A percentile compares a stretch with the other conserved stretches of the same genome.
Conservation (phyloP, 2,888 invertebrate species). For the Drosophila longiperda region DNA sequence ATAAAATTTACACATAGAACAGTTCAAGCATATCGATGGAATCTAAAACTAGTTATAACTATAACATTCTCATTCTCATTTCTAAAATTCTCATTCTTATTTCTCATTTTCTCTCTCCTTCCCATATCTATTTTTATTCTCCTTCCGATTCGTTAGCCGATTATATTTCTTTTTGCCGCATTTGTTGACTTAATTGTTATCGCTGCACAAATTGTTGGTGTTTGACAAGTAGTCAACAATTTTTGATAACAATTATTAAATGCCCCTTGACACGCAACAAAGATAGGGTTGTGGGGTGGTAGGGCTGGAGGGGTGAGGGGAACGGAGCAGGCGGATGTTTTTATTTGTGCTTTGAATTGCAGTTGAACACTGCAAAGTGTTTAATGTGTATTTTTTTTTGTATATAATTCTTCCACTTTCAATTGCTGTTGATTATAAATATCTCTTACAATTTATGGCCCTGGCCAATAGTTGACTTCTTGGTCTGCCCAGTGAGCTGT, state of each 20-base stretch:
- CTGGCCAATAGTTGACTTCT: slow-evolving; percentile 60
- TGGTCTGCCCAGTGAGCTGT: slow-evolving; percentile 34
- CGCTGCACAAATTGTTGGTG: slow-evolving; percentile 75
- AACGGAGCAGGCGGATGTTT: slow-evolving; percentile 52
- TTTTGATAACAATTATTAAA: slow-evolving; percentile 71
- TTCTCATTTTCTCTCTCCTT: neutral
- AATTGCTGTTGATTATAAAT: slow-evolving; percentile 53
- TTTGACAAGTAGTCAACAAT: slow-evolving; percentile 77
- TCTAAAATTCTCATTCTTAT: neutral
- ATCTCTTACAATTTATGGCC: slow-evolving; percentile 65
- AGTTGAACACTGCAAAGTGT: slow-evolving; percentile 7
- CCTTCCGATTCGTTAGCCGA: neutral
- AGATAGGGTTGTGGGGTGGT: neutral
- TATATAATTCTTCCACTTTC: slow-evolving; percentile 3
- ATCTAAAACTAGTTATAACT: slow-evolving; percentile 15
- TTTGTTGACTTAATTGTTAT: slow-evolving; percentile 74
- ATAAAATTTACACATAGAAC: slow-evolving; percentile 52
- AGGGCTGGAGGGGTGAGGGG: neutral
- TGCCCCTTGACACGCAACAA: slow-evolving; percentile 44
- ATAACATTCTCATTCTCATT: neutral
- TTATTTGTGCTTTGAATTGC: slow-evolving; percentile 53
- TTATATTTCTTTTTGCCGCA: slow-evolving; percentile 37
- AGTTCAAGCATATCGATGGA: slow-evolving; percentile 62
- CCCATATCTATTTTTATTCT: neutral
- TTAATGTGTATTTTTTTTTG: slow-evolving; percentile 1